Conservation (phyloP, 2,797 vertebrate species). For the Pachyuromys duprasi region DNA sequence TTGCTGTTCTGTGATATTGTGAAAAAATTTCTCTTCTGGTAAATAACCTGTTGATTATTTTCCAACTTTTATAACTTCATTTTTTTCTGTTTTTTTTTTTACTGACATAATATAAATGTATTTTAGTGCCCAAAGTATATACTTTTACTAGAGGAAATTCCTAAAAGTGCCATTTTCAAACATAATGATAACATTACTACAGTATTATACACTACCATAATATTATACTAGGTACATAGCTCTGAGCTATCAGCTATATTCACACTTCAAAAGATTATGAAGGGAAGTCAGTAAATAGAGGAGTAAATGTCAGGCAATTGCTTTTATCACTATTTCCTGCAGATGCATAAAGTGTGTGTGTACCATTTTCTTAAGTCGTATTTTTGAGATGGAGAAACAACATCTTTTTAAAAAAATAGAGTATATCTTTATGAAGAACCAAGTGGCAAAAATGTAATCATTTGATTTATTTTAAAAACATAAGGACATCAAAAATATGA, state of each 20-base stretch:
- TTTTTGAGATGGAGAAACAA: slow-evolving; percentile 54
- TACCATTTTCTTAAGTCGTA: slow-evolving; percentile 46
- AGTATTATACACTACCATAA: slow-evolving; percentile 49
- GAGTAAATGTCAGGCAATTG: slow-evolving; percentile 63
- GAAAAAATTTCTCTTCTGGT: neutral
- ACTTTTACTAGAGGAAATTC: slow-evolving; percentile 53
- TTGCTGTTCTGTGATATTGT: neutral
- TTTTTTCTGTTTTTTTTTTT: slow-evolving; percentile 32
- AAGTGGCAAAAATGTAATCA: neutral
- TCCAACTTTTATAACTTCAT: slow-evolving; percentile 52
- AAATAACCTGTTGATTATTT: slow-evolving; percentile 54
- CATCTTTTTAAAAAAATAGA: neutral
- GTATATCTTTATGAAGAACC: slow-evolving; percentile 2
- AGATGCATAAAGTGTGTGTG: slow-evolving; percentile 10
- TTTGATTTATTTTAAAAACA: slow-evolving; percentile 56
- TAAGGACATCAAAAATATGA: neutral
- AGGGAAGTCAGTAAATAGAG: slow-evolving; percentile 63
- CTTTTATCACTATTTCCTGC: slow-evolving; percentile 54
- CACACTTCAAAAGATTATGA: slow-evolving; percentile 66
- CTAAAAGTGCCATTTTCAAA: slow-evolving; percentile 64
- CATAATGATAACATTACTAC: slow-evolving; percentile 66
- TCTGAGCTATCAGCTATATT: slow-evolving; percentile 62
- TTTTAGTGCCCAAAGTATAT: slow-evolving; percentile 27
- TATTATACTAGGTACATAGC: slow-evolving; percentile 55
- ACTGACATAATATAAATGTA: slow-evolving; percentile 53